Base-by-base conservation (phyloP, 2,888 invertebrate genomes). In the Zele albiditarsus region DNA sequence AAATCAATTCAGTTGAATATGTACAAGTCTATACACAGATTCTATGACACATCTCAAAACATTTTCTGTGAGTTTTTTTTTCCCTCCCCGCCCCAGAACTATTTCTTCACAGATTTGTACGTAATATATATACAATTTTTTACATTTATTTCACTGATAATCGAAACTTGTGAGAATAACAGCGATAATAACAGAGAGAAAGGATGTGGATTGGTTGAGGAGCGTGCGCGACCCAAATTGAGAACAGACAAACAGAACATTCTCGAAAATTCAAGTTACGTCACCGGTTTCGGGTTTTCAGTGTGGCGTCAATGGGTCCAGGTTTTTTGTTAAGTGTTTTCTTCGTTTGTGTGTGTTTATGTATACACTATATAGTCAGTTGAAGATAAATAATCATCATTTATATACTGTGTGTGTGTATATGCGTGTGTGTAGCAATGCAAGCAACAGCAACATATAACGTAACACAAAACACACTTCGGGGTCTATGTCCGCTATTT, bases 401-500 rank as follows among this genome's bases (percentile, higher is more conserved):
- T 10, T 8, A 20, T 53, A 23, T 53, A 46, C 46, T 46, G 14
- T 42, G 42, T 14, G 20, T 28, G 6, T 38, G 28, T 38, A 20
- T 31, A 58, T 60, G 20, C 6, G 33, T 33, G 20, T 58, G 42
- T 70, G 53, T 70, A 27, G 20, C 14, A 60, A 62, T 46, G 25
- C 46, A 38, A 27, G 23, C 62, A 57, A 71, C 23, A 49, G 46
- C 58, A 38, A 58, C 58, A 28, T 49, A 58, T 71, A 71, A 49
- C 65, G 28, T 42, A 71, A 75, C 74, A 58, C 49, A 63, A 58
- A 72, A 69, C 70, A 72, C 68, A 60, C 10, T 38, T 65, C 71
- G 78, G 76, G 82, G 82, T 80, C 83, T 83, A 82, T 78, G 82
- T 74, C 84, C 83, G 82, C 80, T 80, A 81, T 84, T 79, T 78